Conservation (phyloP, 2,888 invertebrate genomes). For the Cataglyphis albicans region DNA sequence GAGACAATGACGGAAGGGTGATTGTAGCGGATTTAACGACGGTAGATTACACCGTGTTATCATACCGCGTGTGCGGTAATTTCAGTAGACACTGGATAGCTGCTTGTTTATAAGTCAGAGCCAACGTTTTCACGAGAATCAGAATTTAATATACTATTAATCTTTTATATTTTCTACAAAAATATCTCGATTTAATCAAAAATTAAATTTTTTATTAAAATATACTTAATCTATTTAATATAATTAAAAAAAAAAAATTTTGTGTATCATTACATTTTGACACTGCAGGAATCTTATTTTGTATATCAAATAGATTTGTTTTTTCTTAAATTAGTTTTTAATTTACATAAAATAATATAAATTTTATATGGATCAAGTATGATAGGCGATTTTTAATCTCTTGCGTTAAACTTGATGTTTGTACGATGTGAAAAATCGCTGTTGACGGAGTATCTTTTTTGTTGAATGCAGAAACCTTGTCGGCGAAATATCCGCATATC, state of each 20-base stretch:
- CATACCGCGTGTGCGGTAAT: slow-evolving; percentile 7
- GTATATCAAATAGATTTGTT: neutral
- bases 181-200: neutral
- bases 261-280: neutral
- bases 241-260: neutral
- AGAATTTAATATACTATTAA: slow-evolving; percentile 11
- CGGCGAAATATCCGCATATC: slow-evolving; percentile 5
- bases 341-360: neutral
- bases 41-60: slow-evolving; percentile 46
- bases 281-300: neutral
- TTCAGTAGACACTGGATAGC: slow-evolving; percentile 9
- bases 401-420: neutral
- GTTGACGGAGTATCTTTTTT: slow-evolving; percentile 22
- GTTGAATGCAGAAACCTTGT: slow-evolving; percentile 34
- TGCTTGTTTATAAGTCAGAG: slow-evolving; percentile 14
- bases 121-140: neutral
- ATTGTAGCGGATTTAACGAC: slow-evolving; percentile 45
- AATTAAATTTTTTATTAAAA: neutral
- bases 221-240: neutral
- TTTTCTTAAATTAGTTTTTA: neutral
- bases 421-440: neutral
- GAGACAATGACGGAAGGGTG: slow-evolving; percentile 42
- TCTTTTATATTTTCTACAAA: slow-evolving; percentile 15
- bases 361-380: neutral
- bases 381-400: neutral